Percentiles rank a stretch among this genome's conserved stretches.
These are phyloP conservation scores for Lasioglossum calceatum DNA, from an alignment of 2,888 invertebrate genomes.

Conservation along the genomic window DNA sequence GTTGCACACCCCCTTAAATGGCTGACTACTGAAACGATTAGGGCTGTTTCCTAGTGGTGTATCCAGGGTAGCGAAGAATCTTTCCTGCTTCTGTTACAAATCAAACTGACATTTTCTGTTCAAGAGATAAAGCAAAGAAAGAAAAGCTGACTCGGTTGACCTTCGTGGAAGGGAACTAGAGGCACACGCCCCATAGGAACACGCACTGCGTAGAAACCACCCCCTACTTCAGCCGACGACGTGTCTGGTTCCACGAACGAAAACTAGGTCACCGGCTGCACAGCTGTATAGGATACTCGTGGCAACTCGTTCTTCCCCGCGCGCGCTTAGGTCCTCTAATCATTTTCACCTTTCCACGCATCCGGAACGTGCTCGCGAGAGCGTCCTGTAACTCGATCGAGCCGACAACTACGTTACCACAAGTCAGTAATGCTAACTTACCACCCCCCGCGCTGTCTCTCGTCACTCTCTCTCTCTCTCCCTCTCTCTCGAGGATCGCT, in stretches of 20 bases:
- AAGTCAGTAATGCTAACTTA: background rate
- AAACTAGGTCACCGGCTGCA: constrained; percentile 75
- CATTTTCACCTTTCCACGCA: constrained; percentile 51
- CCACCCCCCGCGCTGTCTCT: background rate
- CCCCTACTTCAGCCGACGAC: constrained; percentile 69
- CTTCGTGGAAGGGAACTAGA: constrained; percentile 41
- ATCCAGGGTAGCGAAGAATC: background rate
- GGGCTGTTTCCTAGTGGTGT: background rate
- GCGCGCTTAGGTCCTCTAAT: constrained; percentile 35
- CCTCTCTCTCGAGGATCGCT: background rate
- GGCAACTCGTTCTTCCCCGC: constrained; percentile 49
- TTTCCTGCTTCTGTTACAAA: background rate
- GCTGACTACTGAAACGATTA: background rate
- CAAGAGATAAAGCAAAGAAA: background rate
- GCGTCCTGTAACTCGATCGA: constrained; percentile 3
- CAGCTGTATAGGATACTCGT: constrained; percentile 60
- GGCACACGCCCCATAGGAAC: constrained; percentile 59
- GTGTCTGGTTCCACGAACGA: constrained; percentile 73
- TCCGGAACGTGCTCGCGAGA: constrained; percentile 29
- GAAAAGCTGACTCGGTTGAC: constrained; percentile 26
- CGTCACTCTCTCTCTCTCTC: background rate
- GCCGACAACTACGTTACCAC: background rate
- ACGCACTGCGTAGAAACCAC: constrained; percentile 78
- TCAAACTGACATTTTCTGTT: background rate
- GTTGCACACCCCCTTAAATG: too few relatives aligned